A percentile compares a stretch with the other conserved stretches of the same genome.
Evolutionary conservation across 92 coral and sea anemone species (phyloP).

Genomic region (Paramuricea clavata): DNA sequence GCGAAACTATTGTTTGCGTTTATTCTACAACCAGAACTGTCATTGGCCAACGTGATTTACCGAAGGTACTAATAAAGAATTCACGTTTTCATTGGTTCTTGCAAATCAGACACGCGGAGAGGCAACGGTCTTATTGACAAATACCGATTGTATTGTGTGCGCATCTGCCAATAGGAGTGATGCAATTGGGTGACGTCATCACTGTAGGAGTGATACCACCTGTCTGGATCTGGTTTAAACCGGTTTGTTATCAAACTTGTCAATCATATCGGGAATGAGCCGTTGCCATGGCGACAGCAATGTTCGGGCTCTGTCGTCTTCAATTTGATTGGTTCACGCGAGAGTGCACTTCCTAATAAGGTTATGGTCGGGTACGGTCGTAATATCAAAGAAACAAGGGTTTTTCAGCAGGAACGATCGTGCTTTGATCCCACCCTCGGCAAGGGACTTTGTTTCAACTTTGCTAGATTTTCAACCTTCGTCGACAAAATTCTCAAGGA

Average conservation of each 20-base stretch:
- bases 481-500: conserved; percentile 32
- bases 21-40: neutral
- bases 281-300: conserved; percentile 41
- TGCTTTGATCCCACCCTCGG: conserved; percentile 57
- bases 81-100: neutral
- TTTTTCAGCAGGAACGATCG: neutral
- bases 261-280: conserved; percentile 32
- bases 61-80: neutral
- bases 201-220: conserved; percentile 53
- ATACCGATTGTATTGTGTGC: conserved; percentile 33
- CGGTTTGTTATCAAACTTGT: conserved; percentile 59
- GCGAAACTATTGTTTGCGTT: neutral
- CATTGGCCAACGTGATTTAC: neutral
- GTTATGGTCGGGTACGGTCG: conserved; percentile 37
- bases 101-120: conserved; percentile 6
- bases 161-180: conserved; percentile 55
- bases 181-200: conserved; percentile 45
- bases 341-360: conserved; percentile 21
- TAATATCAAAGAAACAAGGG: conserved; percentile 31
- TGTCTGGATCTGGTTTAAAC: conserved; percentile 55
- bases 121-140: conserved; percentile 49
- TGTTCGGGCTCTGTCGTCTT: conserved; percentile 34
- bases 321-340: conserved; percentile 39
- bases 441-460: conserved; percentile 45
- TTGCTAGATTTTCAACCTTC: conserved; percentile 15